Evolutionary conservation across 2,797 vertebrate species (phyloP), one percentile per base, ranked within the genome.

Genomic region (Lerista edwardsae): DNA sequence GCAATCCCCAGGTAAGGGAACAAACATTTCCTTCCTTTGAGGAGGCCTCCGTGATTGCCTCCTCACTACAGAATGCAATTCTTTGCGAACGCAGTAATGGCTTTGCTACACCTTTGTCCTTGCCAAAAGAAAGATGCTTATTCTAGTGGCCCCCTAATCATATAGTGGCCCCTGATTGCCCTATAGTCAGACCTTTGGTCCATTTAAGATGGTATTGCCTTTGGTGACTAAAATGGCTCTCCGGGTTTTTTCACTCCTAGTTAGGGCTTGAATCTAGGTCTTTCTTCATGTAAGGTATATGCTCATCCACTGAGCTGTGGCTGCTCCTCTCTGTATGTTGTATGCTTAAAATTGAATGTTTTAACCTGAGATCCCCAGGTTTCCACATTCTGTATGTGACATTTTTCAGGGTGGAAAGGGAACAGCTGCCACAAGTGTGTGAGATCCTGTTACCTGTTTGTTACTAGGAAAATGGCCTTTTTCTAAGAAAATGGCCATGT

Each of bases 401-500:
- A 61, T 85, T 72, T 17, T 81, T 79, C 79, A 41, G 64, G 82
- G 67, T 27, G 7, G n/a, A 4, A 71, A 17, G 3, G 2, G 59
- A 3, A 29, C 44, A 90, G 61, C 17, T 59, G 55, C 9, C 19
- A 15, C 59, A 19, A n/a, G 14, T 75, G 85, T 4, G 2, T 64
- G 44, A 15, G 15, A 55, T 36, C 80, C 78, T 21, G 29, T 73
- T 82, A 47, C 25, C 41, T 44, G 41, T 44, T 4, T 9, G 11
- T 90, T 75, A 14, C 9, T 75, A 72, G 85, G 1, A 25, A n/a
- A n/a, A 74, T 34, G 29, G 55, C 1, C 6, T 71, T 23, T 89
- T 89, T 84, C 62, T 78, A 83, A 88, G 80, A 83, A 87, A 87
- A 75, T 62, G 0, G 9, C 23, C 27, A 6, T 25, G n/a, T 10